A percentile compares a stretch with the other conserved stretches of the same genome.
These are phyloP conservation scores for Chaetogeoica ovagalla DNA, from an alignment of 2,888 invertebrate genomes.

Conservation along the genomic window DNA sequence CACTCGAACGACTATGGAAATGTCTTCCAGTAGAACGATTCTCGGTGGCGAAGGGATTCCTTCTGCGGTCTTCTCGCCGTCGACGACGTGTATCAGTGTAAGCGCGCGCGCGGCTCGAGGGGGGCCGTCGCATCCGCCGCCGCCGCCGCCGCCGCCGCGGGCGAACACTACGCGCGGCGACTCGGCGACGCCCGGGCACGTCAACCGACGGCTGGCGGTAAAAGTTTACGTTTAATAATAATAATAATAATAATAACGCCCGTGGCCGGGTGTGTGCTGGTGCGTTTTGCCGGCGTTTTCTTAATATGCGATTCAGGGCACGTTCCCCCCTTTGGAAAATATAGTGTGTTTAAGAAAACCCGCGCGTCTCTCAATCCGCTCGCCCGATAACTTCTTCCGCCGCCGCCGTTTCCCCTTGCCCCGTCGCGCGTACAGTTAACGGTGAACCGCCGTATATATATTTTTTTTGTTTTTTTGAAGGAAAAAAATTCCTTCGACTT, in stretches of 20 bases:
- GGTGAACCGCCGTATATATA: too few species aligned
- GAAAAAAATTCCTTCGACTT: too few species aligned
- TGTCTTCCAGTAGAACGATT: slow-evolving; percentile 48
- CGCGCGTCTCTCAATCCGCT: too few species aligned
- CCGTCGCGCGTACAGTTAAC: too few species aligned
- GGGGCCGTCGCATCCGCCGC: too few species aligned
- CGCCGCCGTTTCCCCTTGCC: too few species aligned
- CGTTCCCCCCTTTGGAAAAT: slow-evolving; percentile 15
- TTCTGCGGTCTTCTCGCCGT: slow-evolving; percentile 36
- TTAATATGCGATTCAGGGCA: slow-evolving; percentile 35
- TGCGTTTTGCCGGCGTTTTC: slow-evolving; percentile 34
- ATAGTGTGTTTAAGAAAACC: slow-evolving; percentile 40
- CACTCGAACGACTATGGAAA: slow-evolving; percentile 49
- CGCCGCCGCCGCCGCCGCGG: too few species aligned
- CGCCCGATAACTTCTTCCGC: too few species aligned
- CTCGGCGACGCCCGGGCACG: slow-evolving; percentile 49
- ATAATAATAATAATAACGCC: neutral
- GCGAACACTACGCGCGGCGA: slow-evolving; percentile 2
- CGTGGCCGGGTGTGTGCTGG: slow-evolving; percentile 34
- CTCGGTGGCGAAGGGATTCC: slow-evolving; percentile 22
- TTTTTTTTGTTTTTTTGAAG: too few species aligned
- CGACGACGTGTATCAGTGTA: too few species aligned
- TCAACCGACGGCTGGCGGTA: slow-evolving; percentile 28
- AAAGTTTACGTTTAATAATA: slow-evolving; percentile 51
- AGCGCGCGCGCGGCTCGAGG: too few species aligned